Base-by-base conservation (phyloP, 1,140 invertebrate genomes). In the Pseudomyrmex concolor region DNA sequence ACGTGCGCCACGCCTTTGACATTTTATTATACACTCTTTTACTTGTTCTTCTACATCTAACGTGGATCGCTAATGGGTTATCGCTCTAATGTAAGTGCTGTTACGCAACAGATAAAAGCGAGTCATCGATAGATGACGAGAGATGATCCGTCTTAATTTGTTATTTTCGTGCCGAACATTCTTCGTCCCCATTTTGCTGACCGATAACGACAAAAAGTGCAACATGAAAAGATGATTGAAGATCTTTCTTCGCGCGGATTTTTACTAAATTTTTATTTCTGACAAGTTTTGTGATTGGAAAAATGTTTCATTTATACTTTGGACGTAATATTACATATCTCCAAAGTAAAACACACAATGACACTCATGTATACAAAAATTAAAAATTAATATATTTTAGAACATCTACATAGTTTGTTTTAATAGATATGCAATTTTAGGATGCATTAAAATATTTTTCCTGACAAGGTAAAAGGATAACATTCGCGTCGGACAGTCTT, bases 101-200 rank as follows among this genome's bases (percentile, higher is more conserved):
- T 19, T 77, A 77, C 22, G 54, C 62, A 66, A 77, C 4, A n/a
- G 48, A 54, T 43, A 66, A 2, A 34, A 12, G 25, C 15, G 25
- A 77, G 13, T 77, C 25, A 43, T 66, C 62, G 73, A 77, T 43
- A 55, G 43, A 19, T 2, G n/a, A 19, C 7, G n/a, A 67, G 25
- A 54, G 17, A 77, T 54, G 72, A 74, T 74, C 59, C 19, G 17
- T 74, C 72, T 74, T 59, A 74, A 74, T 74, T 62, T 50, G 59
- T 74, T 74, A 74, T 25, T 62, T 74, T 74, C 43, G 19, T 73
- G 43, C 62, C 22, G 45, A 62, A 51, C 45, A 12, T 15, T 34
- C 48, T 48, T 7, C 17, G n/a, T 9, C n/a, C 25, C 13, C 5
- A 63, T 62, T 50, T 73, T 73, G 34, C 68, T 48, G 13, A n/a